phyloP scores from a whole-genome alignment of 2,888 invertebrate species.

The Cephalotes varians region DNA sequence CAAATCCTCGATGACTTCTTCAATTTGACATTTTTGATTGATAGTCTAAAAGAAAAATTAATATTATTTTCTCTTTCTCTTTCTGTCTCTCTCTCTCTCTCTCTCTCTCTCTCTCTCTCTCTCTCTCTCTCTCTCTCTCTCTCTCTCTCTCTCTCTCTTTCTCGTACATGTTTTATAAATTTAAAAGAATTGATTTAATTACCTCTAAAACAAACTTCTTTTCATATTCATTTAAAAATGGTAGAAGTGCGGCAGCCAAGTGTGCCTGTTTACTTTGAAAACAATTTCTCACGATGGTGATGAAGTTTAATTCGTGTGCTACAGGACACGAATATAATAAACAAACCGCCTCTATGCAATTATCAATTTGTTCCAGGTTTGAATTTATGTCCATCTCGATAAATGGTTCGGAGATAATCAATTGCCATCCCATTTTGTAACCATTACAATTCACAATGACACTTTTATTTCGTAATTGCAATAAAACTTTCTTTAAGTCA shows the following conservation, averaged over 20 bases:
- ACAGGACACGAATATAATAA: constrained; percentile 80
- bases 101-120: neutral
- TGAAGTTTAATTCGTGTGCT: constrained; percentile 74
- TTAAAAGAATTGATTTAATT: constrained; percentile 40
- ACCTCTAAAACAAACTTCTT: constrained; percentile 73
- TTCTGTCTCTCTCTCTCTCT: neutral
- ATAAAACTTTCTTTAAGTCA: constrained; percentile 77
- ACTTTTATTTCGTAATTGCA: constrained; percentile 71
- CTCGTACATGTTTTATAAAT: no score
- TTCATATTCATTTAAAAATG: constrained; percentile 76
- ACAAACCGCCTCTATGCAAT: constrained; percentile 76
- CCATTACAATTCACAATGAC: constrained; percentile 76
- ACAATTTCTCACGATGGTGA: constrained; percentile 72
- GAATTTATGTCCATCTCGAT: constrained; percentile 73
- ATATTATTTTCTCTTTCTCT: neutral
- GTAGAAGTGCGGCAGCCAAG: constrained; percentile 78
- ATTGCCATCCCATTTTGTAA: constrained; percentile 80
- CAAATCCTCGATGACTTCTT: constrained; percentile 68
- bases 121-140: neutral
- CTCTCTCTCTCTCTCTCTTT: no score
- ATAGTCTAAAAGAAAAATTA: constrained; percentile 68
- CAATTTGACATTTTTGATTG: constrained; percentile 50
- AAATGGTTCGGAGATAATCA: constrained; percentile 77
- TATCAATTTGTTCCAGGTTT: constrained; percentile 73
- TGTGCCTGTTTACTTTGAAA: constrained; percentile 75